phyloP scores from a whole-genome alignment of 2,113 vertebrate species.

The Hippocampus zosterae region DNA sequence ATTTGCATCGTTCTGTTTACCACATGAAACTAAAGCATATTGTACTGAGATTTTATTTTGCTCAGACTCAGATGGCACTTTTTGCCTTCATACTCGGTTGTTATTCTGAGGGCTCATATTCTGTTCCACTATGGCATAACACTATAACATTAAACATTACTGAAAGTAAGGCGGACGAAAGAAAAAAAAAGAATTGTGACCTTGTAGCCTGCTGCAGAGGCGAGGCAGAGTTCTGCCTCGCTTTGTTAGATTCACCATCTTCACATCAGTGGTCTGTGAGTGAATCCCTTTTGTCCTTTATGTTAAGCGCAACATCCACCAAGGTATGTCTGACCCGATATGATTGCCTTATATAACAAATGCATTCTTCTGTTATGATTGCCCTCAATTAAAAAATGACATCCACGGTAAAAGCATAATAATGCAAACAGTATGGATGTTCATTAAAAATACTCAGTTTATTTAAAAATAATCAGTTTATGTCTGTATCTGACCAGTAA shows the following conservation, averaged over 20 bases:
- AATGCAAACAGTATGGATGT: neutral
- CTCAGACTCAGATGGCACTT: neutral
- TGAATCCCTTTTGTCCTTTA: constrained; percentile 36
- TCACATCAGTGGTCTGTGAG: constrained; percentile 31
- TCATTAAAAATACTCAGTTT: neutral
- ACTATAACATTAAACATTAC: constrained; percentile 21
- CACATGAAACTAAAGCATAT: neutral
- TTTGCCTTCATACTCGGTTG: constrained; percentile 11
- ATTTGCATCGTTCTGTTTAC: neutral
- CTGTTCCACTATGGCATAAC: constrained; percentile 5
- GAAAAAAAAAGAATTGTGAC: constrained; percentile 52
- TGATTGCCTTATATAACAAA: constrained; percentile 12
- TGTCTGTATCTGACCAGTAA: neutral
- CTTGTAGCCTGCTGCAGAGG: constrained; percentile 27
- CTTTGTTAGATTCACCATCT: constrained; percentile 43
- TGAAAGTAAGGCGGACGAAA: constrained; percentile 24
- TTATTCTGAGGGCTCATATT: constrained; percentile 33
- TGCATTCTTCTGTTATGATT: constrained; percentile 14
- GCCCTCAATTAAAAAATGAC: neutral
- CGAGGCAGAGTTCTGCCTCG: constrained; percentile 21
- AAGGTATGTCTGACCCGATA: constrained; percentile 19
- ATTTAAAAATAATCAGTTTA: neutral
- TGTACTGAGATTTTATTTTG: neutral
- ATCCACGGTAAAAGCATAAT: neutral
- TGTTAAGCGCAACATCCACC: constrained; percentile 25